Evolutionary conservation across 2,797 vertebrate genomes (phyloP).

Genomic region (Perodicticus potto): DNA sequence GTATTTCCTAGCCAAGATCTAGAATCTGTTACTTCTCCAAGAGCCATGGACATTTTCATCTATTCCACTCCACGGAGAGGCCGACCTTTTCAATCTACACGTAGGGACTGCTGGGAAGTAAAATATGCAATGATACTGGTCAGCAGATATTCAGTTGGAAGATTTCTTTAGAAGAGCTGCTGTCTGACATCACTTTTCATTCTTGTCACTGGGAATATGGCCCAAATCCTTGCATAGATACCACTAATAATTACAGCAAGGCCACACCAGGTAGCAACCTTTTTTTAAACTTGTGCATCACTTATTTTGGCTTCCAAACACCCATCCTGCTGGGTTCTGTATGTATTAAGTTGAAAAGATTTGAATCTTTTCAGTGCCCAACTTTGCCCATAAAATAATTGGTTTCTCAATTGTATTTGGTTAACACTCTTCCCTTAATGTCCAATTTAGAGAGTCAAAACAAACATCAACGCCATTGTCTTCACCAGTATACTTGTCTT

Average conservation of each 20-base stretch:
- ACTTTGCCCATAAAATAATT: neutral
- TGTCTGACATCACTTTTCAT: neutral
- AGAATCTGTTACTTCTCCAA: neutral
- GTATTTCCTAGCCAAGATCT: neutral
- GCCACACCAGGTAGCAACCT: neutral
- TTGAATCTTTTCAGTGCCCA: neutral
- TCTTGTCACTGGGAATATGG: neutral
- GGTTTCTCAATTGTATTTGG: neutral
- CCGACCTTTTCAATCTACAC: neutral
- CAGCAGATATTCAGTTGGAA: neutral
- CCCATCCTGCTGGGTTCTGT: neutral
- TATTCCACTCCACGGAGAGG: neutral
- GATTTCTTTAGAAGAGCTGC: neutral
- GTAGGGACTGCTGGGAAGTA: neutral
- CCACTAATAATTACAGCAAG: neutral
- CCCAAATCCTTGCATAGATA: neutral
- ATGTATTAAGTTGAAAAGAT: neutral
- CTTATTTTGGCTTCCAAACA: constrained; percentile 3
- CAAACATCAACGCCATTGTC: neutral
- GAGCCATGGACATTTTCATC: neutral
- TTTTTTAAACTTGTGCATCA: constrained; percentile 11
- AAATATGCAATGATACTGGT: neutral
- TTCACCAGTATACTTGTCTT: neutral
- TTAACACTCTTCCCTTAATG: neutral
- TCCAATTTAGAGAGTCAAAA: neutral